Conservation (phyloP, 2,113 vertebrate species). For the Pygathrix nemaeus region DNA sequence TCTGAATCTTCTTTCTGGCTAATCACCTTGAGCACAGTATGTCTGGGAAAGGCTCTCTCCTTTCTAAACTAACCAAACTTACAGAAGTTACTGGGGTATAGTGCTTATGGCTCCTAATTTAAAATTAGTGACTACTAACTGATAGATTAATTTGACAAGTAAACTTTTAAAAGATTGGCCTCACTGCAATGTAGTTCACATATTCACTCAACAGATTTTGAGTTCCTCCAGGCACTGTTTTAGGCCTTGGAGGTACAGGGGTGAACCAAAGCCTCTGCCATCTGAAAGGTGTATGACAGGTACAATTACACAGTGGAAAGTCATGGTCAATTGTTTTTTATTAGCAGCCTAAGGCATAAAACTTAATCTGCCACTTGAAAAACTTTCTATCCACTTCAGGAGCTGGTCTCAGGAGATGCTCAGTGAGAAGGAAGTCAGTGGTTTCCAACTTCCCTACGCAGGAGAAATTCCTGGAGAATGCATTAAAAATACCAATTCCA, state of each 20-base stretch:
- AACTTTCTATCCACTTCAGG: background rate
- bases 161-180: background rate
- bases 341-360: background rate
- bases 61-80: background rate
- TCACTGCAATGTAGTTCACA: background rate
- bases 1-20: background rate
- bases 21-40: background rate
- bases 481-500: background rate
- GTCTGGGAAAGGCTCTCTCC: background rate
- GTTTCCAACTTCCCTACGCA: background rate
- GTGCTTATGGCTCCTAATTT: background rate
- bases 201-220: background rate
- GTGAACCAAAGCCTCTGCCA: background rate
- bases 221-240: background rate
- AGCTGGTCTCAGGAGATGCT: background rate
- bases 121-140: background rate
- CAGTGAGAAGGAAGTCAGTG: background rate
- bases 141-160: conserved; percentile 14
- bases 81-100: background rate
- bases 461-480: background rate
- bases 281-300: background rate
- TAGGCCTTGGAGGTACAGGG: background rate
- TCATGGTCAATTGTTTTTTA: background rate
- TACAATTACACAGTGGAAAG: background rate
- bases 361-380: conserved; percentile 26